Percentiles rank a stretch among this genome's conserved stretches.
These are phyloP conservation scores for Muscidifurax raptorellus DNA, from an alignment of 1,140 invertebrate genomes.

Conservation along the genomic window DNA sequence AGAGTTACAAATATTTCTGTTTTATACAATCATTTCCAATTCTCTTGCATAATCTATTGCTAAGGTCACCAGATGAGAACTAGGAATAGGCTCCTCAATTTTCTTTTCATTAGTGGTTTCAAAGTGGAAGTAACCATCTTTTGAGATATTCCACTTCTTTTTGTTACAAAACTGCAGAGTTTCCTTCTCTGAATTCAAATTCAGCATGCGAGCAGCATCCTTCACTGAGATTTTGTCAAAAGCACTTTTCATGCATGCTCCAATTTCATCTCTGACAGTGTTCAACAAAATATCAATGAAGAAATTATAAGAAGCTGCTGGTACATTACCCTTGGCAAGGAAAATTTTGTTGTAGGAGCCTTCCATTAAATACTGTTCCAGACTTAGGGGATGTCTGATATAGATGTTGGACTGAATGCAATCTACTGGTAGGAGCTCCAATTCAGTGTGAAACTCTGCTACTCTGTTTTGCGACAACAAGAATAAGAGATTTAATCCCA, in stretches of 20 bases:
- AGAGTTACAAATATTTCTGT: slow-evolving; percentile 45
- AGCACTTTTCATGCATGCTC: slow-evolving; percentile 96
- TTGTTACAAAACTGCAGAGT: slow-evolving; percentile 88
- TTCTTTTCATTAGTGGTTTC: slow-evolving; percentile 83
- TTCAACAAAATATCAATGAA: slow-evolving; percentile 98
- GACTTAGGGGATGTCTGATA: slow-evolving; percentile 94
- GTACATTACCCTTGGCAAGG: slow-evolving; percentile 94
- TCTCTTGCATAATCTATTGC: slow-evolving; percentile 98
- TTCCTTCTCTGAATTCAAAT: slow-evolving; percentile 86
- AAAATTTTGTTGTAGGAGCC: slow-evolving; percentile 99
- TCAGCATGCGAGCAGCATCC: slow-evolving; percentile 93
- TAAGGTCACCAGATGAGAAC: slow-evolving; percentile 91
- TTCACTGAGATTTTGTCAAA: slow-evolving; percentile 92
- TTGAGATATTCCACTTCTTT: slow-evolving; percentile 86
- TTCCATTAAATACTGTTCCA: slow-evolving; percentile 99
- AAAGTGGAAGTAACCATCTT: slow-evolving; percentile 90
- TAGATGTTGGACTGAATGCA: slow-evolving; percentile 96
- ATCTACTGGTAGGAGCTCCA: slow-evolving; percentile 95
- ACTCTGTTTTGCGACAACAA: slow-evolving; percentile 97
- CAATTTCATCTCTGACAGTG: slow-evolving; percentile 97
- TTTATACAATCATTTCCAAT: slow-evolving; percentile 99
- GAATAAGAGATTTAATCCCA: slow-evolving; percentile 96
- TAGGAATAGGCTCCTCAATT: slow-evolving; percentile 89
- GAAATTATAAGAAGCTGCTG: slow-evolving; percentile 95
- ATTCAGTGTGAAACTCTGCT: slow-evolving; percentile 98